Base-by-base conservation (phyloP, 2,113 vertebrate species). In the Asarcornis scutulata region DNA sequence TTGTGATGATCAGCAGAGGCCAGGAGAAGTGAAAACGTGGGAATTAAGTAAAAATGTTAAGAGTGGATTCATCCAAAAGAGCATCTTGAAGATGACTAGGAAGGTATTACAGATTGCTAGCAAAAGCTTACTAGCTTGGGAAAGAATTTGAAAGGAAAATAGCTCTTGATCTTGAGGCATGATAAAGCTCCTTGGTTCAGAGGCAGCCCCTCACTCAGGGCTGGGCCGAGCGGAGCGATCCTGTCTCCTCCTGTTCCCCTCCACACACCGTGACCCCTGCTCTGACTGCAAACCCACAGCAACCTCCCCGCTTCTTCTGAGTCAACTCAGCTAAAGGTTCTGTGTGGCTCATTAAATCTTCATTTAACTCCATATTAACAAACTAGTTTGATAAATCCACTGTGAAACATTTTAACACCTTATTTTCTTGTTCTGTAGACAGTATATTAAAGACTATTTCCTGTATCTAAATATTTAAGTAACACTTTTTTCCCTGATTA, bases 31-130 rank as follows among this genome's bases (percentile, higher is more conserved):
- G 75, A 91, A 89, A 93, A 40, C 4, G 21, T 2, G n/a, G 78
- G 79, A 86, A 77, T 91, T 89, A 83, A 82, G 52, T 9, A 60
- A 78, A 79, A 95, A 66, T 23, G 21, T 52, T 31, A 55, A 93
- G 29, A 9, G 50, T 40, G 62, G 58, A 52, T 77, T 91, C 79
- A 62, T 69, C 44, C 48, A 73, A 52, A 83, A 73, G 77, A 78
- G 78, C 53, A 15, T 52, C 64, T 82, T 16, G 34, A 58, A 73
- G 67, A 20, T 0, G 1, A 48, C 42, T 48, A n/a, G 75, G 22
- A 48, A 91, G 59, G 76, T 68, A 73, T 83, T 83, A 53, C 3
- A 29, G 67, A 18, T 66, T 66, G 59, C 55, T 58, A 62, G 50
- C 20, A 20, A 67, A 23, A 81, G 63, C n/a, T 87, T 63, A 11